Conservation (phyloP, 2,888 invertebrate genomes). For the Brenthis daphne region DNA sequence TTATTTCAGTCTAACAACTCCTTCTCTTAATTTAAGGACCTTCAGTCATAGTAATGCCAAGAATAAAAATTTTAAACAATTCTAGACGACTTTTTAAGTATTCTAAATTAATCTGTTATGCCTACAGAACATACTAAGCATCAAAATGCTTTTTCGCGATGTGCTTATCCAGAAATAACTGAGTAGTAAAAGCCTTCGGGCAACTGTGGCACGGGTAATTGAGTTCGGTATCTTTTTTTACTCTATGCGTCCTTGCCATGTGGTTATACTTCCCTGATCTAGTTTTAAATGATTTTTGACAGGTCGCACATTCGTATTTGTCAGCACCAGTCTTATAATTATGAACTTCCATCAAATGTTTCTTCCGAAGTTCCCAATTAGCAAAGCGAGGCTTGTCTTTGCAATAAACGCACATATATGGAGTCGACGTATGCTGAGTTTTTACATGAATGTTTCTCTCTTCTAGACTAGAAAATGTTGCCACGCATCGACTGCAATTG, state of each 20-base stretch:
- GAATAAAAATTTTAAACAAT: conserved; percentile 1
- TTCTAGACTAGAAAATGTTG: conserved; percentile 67
- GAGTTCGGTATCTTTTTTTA: conserved; percentile 70
- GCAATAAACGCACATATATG: conserved; percentile 73
- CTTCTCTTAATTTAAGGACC: conserved; percentile 40
- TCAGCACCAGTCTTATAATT: conserved; percentile 71
- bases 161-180: conserved; percentile 80
- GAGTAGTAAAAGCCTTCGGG: conserved; percentile 78
- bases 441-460: conserved; percentile 72
- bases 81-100: background rate
- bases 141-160: conserved; percentile 79
- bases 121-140: conserved; percentile 29
- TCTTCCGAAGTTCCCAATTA: conserved; percentile 71
- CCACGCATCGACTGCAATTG: conserved; percentile 69
- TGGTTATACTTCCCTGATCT: conserved; percentile 76
- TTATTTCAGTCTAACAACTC: conserved; percentile 60
- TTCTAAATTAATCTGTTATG: background rate
- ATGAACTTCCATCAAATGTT: conserved; percentile 71
- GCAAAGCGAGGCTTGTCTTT: conserved; percentile 73
- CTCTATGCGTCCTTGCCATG: conserved; percentile 70
- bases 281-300: conserved; percentile 72
- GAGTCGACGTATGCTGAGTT: conserved; percentile 70
- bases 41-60: conserved; percentile 15
- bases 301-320: conserved; percentile 70
- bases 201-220: conserved; percentile 78